Evolutionary conservation across 2,888 invertebrate species (phyloP).

Genomic region (Ypsolopha sequella): DNA sequence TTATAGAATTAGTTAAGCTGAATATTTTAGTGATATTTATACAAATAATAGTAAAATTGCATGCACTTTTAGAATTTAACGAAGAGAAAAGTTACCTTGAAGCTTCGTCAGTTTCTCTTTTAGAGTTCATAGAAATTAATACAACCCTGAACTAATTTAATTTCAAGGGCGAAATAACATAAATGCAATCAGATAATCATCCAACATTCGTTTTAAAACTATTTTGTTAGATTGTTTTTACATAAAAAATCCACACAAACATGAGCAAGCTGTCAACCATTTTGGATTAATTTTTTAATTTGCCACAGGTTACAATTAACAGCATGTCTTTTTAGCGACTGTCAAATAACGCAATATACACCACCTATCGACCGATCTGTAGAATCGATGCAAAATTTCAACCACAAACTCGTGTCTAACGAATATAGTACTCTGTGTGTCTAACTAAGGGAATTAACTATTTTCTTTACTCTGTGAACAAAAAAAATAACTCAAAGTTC

Average conservation of each 20-base stretch:
- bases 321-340: too few species aligned
- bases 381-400: too few species aligned
- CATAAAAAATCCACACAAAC: constrained; percentile 23
- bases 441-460: too few species aligned
- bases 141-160: constrained; percentile 37
- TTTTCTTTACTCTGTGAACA: too few species aligned
- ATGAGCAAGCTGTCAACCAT: constrained; percentile 51
- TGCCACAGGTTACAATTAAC: background rate
- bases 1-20: too few species aligned
- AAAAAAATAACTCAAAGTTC: too few species aligned
- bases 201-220: constrained; percentile 27
- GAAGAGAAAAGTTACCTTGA: constrained; percentile 48
- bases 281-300: constrained; percentile 25
- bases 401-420: too few species aligned
- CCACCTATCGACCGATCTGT: too few species aligned
- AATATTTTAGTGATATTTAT: too few species aligned
- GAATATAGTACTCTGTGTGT: too few species aligned
- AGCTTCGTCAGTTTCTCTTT: constrained; percentile 70
- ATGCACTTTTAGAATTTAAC: background rate
- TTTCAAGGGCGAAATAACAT: constrained; percentile 32
- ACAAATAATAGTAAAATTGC: too few species aligned
- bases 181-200: constrained; percentile 27
- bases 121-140: constrained; percentile 68
- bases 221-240: constrained; percentile 8
- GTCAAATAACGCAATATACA: too few species aligned